Evolutionary conservation across 2,888 invertebrate species (phyloP).

Genomic region (Gerris lacustris): DNA sequence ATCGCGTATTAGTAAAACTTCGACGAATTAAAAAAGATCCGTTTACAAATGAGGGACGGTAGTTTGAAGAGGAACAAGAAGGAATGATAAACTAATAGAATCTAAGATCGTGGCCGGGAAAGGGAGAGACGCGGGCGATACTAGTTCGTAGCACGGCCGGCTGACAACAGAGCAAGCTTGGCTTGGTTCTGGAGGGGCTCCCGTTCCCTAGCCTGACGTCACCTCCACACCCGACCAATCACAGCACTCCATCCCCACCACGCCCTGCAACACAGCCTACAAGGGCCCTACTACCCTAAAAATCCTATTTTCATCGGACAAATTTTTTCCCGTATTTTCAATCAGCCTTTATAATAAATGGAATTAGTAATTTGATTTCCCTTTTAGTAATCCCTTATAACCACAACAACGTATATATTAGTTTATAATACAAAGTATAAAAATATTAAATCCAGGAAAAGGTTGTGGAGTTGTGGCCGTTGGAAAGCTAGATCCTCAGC

Average conservation of each 20-base stretch:
- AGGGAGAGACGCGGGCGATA: background rate
- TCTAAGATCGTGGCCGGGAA: background rate
- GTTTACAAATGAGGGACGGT: background rate
- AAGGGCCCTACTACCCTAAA: constrained; percentile 6
- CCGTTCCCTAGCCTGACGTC: constrained; percentile 22
- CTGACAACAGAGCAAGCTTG: constrained; percentile 3
- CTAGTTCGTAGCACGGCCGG: background rate
- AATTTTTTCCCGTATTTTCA: background rate
- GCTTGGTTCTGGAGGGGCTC: background rate
- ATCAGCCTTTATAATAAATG: too few species aligned
- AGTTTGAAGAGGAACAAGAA: background rate
- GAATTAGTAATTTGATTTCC: too few species aligned
- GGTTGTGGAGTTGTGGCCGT: too few species aligned
- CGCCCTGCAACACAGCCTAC: constrained; percentile 14
- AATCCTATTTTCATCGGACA: background rate
- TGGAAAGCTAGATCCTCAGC: too few species aligned
- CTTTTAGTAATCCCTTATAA: too few species aligned
- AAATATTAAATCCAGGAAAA: too few species aligned
- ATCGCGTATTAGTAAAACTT: too few species aligned
- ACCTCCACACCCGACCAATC: constrained; percentile 21
- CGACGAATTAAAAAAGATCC: too few species aligned
- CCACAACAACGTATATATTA: too few species aligned
- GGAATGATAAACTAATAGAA: background rate
- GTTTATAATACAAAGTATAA: too few species aligned
- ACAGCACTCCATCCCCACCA: constrained; percentile 12